Conservation (phyloP, 2,797 vertebrate species). For the Otus scops region DNA sequence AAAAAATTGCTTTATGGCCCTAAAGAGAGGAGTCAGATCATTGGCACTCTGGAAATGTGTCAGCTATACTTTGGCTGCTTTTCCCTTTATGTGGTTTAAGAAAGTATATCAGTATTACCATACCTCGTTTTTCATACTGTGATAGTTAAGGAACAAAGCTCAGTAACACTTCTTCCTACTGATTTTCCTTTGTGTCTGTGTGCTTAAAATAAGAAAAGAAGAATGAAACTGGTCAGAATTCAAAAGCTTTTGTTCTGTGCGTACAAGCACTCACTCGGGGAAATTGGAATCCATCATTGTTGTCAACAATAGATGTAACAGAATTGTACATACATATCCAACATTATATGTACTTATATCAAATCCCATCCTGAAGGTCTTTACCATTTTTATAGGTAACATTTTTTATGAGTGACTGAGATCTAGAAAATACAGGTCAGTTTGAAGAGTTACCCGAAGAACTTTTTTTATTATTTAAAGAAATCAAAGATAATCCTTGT, state of each 20-base stretch:
- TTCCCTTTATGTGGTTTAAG: neutral
- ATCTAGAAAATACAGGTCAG: neutral
- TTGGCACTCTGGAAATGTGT: neutral
- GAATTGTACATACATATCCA: too few species aligned
- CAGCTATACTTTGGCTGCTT: neutral
- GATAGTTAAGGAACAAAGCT: neutral
- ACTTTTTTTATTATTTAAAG: neutral
- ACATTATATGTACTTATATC: neutral
- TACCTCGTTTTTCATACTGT: neutral
- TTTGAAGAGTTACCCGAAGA: neutral
- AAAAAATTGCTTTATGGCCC: neutral
- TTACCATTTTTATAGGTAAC: neutral
- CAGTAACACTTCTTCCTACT: neutral
- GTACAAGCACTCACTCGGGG: neutral
- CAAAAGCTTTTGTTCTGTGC: neutral
- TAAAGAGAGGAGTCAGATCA: neutral
- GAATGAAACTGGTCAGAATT: neutral
- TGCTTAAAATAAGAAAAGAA: neutral
- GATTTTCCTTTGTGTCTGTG: neutral
- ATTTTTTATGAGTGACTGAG: neutral
- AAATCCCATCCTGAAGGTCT: neutral
- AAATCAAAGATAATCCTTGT: neutral
- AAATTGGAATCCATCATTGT: neutral
- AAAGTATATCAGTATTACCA: neutral
- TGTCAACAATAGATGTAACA: neutral